Conservation (phyloP, 1,140 invertebrate genomes). For the Drosophila auraria region DNA sequence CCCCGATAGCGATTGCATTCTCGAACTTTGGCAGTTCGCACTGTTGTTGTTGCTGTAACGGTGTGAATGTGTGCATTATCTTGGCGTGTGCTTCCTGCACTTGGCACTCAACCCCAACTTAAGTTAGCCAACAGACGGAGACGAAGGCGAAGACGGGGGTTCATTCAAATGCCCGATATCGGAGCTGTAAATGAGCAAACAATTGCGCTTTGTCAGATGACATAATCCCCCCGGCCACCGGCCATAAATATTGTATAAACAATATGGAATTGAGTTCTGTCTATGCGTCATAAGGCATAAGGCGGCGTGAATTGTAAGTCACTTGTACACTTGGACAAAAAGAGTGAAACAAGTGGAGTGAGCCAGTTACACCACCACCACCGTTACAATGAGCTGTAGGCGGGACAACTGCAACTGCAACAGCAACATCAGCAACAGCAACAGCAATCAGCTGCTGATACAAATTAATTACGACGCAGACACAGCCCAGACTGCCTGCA, state of each 20-base stretch:
- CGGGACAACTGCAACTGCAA: constrained; percentile 23
- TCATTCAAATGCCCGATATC: constrained; percentile 50
- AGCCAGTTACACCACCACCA: constrained; percentile 19
- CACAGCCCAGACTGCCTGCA: constrained; percentile 43
- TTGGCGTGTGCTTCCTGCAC: constrained; percentile 29
- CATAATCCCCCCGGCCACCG: constrained; percentile 63
- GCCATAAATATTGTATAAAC: constrained; percentile 66
- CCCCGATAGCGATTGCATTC: constrained; percentile 9
- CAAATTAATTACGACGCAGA: constrained; percentile 70
- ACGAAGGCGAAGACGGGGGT: background rate
- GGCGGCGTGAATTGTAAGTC: constrained; percentile 21
- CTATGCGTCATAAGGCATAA: constrained; percentile 41
- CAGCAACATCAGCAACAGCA: background rate
- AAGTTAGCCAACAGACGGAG: background rate
- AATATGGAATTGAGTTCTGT: constrained; percentile 51
- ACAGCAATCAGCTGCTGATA: constrained; percentile 50
- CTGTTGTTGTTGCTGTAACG: background rate
- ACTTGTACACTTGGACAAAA: background rate
- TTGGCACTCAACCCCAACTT: constrained; percentile 24
- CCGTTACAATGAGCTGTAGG: constrained; percentile 11
- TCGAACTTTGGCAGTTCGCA: constrained; percentile 15
- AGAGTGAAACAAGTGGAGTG: constrained; percentile 1
- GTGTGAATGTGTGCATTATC: constrained; percentile 8
- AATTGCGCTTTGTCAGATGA: constrained; percentile 71
- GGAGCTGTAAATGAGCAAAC: constrained; percentile 54